These are phyloP conservation scores for Chrysocyon brachyurus DNA, from an alignment of 2,797 vertebrate species.

Conservation along the genomic window DNA sequence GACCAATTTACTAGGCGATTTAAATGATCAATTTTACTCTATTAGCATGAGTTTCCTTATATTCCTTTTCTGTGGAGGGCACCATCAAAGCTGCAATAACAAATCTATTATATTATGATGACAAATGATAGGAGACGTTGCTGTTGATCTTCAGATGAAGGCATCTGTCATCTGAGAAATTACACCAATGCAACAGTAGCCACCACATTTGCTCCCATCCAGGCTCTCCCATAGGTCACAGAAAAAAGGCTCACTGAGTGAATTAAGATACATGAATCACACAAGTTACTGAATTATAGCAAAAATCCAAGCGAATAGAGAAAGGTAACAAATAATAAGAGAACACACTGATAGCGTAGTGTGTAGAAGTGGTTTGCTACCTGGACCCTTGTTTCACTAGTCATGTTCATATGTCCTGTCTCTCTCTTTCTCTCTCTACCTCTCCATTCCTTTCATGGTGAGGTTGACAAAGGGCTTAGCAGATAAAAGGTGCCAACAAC, in stretches of 20 bases:
- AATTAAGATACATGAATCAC: slow-evolving; percentile 15
- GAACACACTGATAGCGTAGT: neutral
- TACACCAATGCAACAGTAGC: neutral
- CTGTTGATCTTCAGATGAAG: neutral
- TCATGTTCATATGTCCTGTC: neutral
- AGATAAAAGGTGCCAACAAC: neutral
- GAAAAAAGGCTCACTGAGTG: neutral
- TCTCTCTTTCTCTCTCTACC: neutral
- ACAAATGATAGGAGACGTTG: neutral
- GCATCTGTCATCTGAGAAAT: neutral
- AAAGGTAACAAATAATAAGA: neutral
- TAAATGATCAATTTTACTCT: neutral
- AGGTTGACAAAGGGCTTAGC: neutral
- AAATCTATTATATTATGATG: slow-evolving; percentile 5
- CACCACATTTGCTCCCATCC: neutral
- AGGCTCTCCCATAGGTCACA: neutral
- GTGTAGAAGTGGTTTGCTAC: neutral
- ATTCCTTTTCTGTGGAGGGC: neutral
- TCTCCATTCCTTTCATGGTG: neutral
- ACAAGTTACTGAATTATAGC: neutral
- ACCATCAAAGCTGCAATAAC: neutral
- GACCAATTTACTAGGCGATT: neutral
- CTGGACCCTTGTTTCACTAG: neutral
- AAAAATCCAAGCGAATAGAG: neutral
- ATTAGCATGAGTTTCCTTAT: neutral